Conservation (phyloP, 2,888 invertebrate species). For the Noctua comes region DNA sequence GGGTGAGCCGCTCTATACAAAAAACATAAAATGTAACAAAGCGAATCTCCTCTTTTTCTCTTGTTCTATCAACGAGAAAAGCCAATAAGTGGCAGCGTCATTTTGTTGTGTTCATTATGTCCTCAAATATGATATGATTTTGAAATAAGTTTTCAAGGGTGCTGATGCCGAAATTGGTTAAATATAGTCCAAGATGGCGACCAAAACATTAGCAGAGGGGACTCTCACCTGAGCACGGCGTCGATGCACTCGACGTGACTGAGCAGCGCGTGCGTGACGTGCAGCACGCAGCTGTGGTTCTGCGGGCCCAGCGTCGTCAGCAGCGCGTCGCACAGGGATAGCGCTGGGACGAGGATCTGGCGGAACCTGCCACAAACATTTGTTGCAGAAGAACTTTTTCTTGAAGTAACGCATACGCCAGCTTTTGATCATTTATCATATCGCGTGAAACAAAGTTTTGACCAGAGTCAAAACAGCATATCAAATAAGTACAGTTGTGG, state of each 20-base stretch:
- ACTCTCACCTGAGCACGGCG: conserved; percentile 91
- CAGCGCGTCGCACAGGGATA: conserved; percentile 95
- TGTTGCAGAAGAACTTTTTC: no score
- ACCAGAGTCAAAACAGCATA: not conserved
- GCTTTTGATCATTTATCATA: not conserved
- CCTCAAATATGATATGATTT: not conserved
- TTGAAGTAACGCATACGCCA: not conserved
- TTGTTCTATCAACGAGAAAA: not conserved
- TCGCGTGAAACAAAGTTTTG: not conserved
- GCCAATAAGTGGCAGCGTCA: not conserved
- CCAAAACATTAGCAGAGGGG: not conserved
- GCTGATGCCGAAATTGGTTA: not conserved
- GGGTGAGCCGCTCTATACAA: conserved; percentile 87
- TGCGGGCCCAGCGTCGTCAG: conserved; percentile 95
- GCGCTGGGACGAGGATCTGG: conserved; percentile 95
- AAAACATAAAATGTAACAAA: not conserved
- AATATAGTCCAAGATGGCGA: not conserved
- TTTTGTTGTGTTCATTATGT: not conserved
- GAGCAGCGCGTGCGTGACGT: conserved; percentile 95
- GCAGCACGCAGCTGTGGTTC: conserved; percentile 95
- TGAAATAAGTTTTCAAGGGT: not conserved
- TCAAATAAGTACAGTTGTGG: not conserved
- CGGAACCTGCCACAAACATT: conserved; percentile 91
- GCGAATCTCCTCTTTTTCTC: not conserved
- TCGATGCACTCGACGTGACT: conserved; percentile 96